These are phyloP conservation scores for Adelosebastes latens DNA, from an alignment of 2,797 vertebrate species.

Conservation along the genomic window DNA sequence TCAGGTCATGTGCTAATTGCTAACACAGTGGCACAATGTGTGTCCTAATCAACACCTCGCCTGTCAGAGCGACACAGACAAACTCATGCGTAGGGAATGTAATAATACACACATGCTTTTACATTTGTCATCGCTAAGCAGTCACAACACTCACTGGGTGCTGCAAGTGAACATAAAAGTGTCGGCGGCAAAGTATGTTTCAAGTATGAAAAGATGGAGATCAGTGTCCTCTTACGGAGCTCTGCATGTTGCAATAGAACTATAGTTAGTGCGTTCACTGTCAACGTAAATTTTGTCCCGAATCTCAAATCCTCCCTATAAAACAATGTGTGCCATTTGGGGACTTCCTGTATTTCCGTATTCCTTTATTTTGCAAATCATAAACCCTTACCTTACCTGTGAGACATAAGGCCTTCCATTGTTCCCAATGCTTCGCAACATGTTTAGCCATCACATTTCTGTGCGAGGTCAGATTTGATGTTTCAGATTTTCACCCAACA, in stretches of 20 bases:
- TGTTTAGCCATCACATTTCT: too few species aligned
- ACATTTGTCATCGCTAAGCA: not conserved
- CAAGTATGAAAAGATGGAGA: not conserved
- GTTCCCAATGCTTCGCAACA: too few species aligned
- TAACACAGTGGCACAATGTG: slow-evolving; percentile 32
- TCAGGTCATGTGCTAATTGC: slow-evolving; percentile 78
- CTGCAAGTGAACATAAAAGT: not conserved
- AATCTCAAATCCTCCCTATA: too few species aligned
- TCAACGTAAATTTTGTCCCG: not conserved
- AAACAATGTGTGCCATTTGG: too few species aligned
- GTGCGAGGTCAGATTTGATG: too few species aligned
- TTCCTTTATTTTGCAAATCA: too few species aligned
- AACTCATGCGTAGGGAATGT: not conserved
- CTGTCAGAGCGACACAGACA: slow-evolving; percentile 1
- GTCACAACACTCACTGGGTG: not conserved
- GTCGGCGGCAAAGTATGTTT: accelerated
- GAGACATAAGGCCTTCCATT: too few species aligned
- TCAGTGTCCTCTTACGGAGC: not conserved
- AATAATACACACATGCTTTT: not conserved
- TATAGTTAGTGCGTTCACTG: not conserved
- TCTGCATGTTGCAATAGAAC: not conserved
- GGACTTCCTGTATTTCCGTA: too few species aligned
- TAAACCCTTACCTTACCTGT: too few species aligned
- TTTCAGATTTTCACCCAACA: not conserved
- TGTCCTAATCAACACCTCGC: slow-evolving; percentile 72